phyloP scores from a whole-genome alignment of 92 coral and sea anemone genomes.

The Pocillopora grandis region DNA sequence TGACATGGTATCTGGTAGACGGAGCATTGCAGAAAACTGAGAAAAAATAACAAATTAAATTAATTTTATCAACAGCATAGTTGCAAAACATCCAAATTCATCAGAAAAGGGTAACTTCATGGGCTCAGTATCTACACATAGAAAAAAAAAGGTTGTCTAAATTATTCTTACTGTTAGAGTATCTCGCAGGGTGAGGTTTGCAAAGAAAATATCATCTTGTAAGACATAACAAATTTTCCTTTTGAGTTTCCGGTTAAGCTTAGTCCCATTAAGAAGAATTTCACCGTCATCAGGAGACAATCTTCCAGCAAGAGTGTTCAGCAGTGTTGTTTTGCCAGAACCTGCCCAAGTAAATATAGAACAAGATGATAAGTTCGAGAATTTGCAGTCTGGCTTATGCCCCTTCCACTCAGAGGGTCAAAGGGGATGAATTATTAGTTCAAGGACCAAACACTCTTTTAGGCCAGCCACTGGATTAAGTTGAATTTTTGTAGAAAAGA shows the following conservation, averaged over 20 bases:
- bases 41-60: background rate
- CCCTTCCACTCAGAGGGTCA: background rate
- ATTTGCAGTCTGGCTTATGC: background rate
- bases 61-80: background rate
- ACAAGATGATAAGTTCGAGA: no score
- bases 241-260: constrained; percentile 71
- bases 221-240: constrained; percentile 90
- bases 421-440: no score
- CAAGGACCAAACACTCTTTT: no score
- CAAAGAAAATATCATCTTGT: constrained; percentile 95
- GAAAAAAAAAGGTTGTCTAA: background rate
- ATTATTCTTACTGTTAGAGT: constrained; percentile 74
- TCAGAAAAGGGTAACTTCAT: background rate
- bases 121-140: background rate
- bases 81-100: background rate
- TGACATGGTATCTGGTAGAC: constrained; percentile 87
- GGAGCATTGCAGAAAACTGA: constrained; percentile 92
- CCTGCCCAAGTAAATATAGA: constrained; percentile 42
- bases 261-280: constrained; percentile 82
- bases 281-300: constrained; percentile 80
- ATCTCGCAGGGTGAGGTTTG: constrained; percentile 84
- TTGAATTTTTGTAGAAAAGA: no score
- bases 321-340: constrained; percentile 93
- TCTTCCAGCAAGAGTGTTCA: constrained; percentile 89
- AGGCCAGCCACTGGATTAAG: no score